Evolutionary conservation across 2,888 invertebrate species (phyloP), one percentile per base, ranked within the genome.

Genomic region (Hypolimnas misippus): DNA sequence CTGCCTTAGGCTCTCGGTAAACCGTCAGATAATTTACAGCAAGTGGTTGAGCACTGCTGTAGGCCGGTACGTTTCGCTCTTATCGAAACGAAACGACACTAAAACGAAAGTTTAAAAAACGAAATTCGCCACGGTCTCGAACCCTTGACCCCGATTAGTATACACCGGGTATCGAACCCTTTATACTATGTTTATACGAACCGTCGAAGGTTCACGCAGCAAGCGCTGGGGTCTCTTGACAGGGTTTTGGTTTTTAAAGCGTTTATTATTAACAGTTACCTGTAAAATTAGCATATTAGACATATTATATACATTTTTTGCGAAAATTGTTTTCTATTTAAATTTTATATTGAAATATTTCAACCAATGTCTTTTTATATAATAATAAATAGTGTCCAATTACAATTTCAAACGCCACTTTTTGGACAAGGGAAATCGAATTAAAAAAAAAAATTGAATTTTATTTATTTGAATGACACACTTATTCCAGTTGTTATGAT

Each of bases 121-220:
- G n/a, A 68, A 21, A 67, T 72, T 71, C 74, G 83, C 84, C 83
- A 70, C 86, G 87, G 87, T 84, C 84, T 42, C 74, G 58, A n/a
- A 64, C 81, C 84, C 89, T 81, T 76, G 76, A 77, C 83, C 87
- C 88, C 4, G n/a, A n/a, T 12, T 44, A 25, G 25, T 25, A 25
- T 25, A 25, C 25, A 25, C 25, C 25, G 25, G 25, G 25, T 25
- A 25, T 25, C 25, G 25, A 25, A 75, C 87, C 85, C 90, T 91
- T 91, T 46, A 83, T 90, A 88, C 91, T 89, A 87, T 78, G 68
- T 89, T 89, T 90, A 84, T 72, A 70, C 69, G 83, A 84, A 87
- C 86, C 71, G 35, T 76, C 72, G 78, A 83, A 73, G 72, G 85
- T 82, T 81, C 81, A 78, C 77, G 82, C 79, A 73, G 57, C 54